Conservation (phyloP, 2,888 invertebrate species). For the Drosophila aldrichi region DNA sequence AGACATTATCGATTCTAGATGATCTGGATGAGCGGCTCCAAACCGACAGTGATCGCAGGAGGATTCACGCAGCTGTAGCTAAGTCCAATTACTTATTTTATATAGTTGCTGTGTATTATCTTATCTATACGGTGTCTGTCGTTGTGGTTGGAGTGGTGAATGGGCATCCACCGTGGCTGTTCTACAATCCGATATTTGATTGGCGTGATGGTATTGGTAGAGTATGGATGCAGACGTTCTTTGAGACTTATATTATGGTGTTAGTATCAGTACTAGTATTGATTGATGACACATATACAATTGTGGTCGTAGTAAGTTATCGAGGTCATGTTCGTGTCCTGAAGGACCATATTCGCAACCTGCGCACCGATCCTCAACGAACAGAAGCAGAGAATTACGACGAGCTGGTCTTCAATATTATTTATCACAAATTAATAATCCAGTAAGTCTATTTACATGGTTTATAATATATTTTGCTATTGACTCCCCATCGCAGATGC, state of each 20-base stretch:
- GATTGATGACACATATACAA: slow-evolving; percentile 36
- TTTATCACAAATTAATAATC: slow-evolving; percentile 52
- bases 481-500: background rate
- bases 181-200: slow-evolving; percentile 59
- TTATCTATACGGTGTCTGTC: slow-evolving; percentile 26
- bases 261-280: slow-evolving; percentile 18
- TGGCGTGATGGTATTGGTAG: slow-evolving; percentile 37
- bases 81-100: slow-evolving; percentile 38
- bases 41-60: slow-evolving; percentile 36
- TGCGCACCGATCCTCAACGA: slow-evolving; percentile 40
- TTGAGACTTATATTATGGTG: slow-evolving; percentile 38
- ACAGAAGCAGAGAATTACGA: slow-evolving; percentile 50
- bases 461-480: background rate
- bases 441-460: slow-evolving; percentile 22
- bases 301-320: slow-evolving; percentile 36
- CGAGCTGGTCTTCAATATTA: slow-evolving; percentile 52
- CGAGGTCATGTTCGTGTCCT: slow-evolving; percentile 48
- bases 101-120: slow-evolving; percentile 14
- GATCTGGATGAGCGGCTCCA: slow-evolving; percentile 39
- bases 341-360: slow-evolving; percentile 45
- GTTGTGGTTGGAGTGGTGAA: slow-evolving; percentile 21
- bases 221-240: slow-evolving; percentile 46
- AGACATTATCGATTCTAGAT: slow-evolving; percentile 42
- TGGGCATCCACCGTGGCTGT: slow-evolving; percentile 44
- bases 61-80: slow-evolving; percentile 54